phyloP scores from a whole-genome alignment of 2,797 vertebrate genomes.

The Acanthurus tractus region DNA sequence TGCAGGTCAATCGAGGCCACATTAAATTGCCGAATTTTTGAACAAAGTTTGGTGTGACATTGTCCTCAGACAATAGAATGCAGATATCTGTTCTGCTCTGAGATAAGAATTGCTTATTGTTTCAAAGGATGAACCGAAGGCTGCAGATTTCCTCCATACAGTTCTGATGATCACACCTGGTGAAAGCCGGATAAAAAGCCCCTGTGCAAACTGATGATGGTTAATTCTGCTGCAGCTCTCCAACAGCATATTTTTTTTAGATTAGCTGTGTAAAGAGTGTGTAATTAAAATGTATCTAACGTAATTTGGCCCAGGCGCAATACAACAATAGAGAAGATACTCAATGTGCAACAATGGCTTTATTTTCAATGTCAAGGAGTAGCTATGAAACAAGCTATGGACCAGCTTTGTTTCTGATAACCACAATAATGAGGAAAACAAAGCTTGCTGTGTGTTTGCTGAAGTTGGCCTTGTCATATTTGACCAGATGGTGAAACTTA shows the following conservation, averaged over 20 bases:
- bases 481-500: too few species aligned
- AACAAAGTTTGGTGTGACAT: slow-evolving; percentile 43
- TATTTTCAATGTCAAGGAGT: slow-evolving; percentile 57
- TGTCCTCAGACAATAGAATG: slow-evolving; percentile 41
- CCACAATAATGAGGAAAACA: slow-evolving; percentile 19
- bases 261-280: slow-evolving; percentile 32
- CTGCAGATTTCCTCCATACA: slow-evolving; percentile 39
- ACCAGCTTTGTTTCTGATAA: slow-evolving; percentile 14
- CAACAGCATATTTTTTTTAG: slow-evolving; percentile 23
- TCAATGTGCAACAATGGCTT: slow-evolving; percentile 25
- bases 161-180: slow-evolving; percentile 35
- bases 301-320: slow-evolving; percentile 25
- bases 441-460: slow-evolving; percentile 3
- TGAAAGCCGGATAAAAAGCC: slow-evolving; percentile 43
- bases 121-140: slow-evolving; percentile 30
- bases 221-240: slow-evolving; percentile 31
- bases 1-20: slow-evolving; percentile 30
- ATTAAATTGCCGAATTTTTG: slow-evolving; percentile 16
- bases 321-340: slow-evolving; percentile 34
- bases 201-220: slow-evolving; percentile 22
- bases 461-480: slow-evolving; percentile 1
- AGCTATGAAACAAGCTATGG: slow-evolving; percentile 20
- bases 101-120: slow-evolving; percentile 47
- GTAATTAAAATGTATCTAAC: slow-evolving; percentile 55
- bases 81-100: slow-evolving; percentile 14